phyloP scores from a whole-genome alignment of 2,888 invertebrate species.

The Nemapogon koenigi region DNA sequence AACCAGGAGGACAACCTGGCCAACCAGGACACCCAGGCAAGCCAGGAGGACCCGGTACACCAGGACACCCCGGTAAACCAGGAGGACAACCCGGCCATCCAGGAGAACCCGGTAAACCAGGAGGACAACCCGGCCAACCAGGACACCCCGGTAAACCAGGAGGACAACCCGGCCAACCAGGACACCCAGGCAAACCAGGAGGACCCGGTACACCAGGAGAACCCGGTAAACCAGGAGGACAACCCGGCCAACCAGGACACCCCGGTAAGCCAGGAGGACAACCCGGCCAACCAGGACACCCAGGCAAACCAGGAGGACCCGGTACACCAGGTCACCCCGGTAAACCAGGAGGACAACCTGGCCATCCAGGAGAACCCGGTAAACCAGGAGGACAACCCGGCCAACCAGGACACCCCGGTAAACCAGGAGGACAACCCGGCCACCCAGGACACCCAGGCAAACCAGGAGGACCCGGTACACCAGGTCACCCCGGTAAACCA shows the following conservation, averaged over 20 bases:
- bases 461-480: slow-evolving; percentile 12
- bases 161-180: slow-evolving; percentile 11
- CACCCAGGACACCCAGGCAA: slow-evolving; percentile 11
- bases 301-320: slow-evolving; percentile 18
- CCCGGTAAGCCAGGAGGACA: slow-evolving; percentile 11
- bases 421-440: slow-evolving; percentile 9
- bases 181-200: slow-evolving; percentile 8
- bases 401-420: slow-evolving; percentile 13
- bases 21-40: slow-evolving; percentile 5
- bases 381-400: slow-evolving; percentile 14
- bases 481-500: slow-evolving; percentile 10
- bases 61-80: slow-evolving; percentile 10
- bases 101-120: slow-evolving; percentile 5
- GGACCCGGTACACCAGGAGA: slow-evolving; percentile 4
- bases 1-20: slow-evolving; percentile 3
- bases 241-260: slow-evolving; percentile 2
- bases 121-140: slow-evolving; percentile 9
- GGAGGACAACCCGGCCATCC: slow-evolving; percentile 10
- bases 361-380: slow-evolving; percentile 11
- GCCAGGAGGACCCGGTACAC: slow-evolving; percentile 8
- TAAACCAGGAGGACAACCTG: slow-evolving; percentile 6
- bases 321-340: slow-evolving; percentile 5
- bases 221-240: slow-evolving; percentile 5
- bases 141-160: slow-evolving; percentile 4
- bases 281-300: slow-evolving; percentile 12